Percentiles rank a stretch among this genome's conserved stretches.
Conservation (phyloP, 1,140 invertebrate genomes). For the Sweltsa coloradensis region DNA sequence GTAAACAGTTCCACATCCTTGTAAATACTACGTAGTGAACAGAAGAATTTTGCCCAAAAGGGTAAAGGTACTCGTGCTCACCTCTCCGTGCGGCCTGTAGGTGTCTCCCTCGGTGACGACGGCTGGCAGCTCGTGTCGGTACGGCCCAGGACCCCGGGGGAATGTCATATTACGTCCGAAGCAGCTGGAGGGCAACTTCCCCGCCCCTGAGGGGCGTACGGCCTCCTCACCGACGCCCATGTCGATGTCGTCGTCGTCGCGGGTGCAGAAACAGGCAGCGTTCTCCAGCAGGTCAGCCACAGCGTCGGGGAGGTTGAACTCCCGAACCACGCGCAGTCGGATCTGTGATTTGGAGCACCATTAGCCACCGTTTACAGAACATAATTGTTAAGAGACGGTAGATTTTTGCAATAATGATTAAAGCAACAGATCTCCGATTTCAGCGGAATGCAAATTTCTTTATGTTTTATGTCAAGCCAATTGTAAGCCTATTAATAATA, state of each 20-base stretch:
- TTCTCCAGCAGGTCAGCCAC: conserved; percentile 74
- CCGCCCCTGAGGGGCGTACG: conserved; percentile 17
- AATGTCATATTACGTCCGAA: conserved; percentile 42
- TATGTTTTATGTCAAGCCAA: too few species aligned
- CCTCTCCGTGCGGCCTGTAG: conserved; percentile 33
- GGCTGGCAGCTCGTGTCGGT: conserved; percentile 41
- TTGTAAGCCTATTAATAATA: too few species aligned
- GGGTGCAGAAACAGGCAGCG: conserved; percentile 32
- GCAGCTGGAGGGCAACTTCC: conserved; percentile 24
- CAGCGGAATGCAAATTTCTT: too few species aligned
- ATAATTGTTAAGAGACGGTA: too few species aligned
- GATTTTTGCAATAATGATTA: too few species aligned
- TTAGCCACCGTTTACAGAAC: too few species aligned
- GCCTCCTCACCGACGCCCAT: conserved; percentile 23
- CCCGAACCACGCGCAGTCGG: conserved; percentile 76
- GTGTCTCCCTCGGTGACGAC: conserved; percentile 48
- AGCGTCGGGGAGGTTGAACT: conserved; percentile 86
- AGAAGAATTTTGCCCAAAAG: too few species aligned
- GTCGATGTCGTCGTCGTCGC: conserved; percentile 31
- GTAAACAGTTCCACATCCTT: too few species aligned
- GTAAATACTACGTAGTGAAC: too few species aligned
- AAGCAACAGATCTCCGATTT: too few species aligned
- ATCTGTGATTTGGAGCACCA: too few species aligned
- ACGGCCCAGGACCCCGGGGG: conserved; percentile 34
- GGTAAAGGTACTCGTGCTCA: too few species aligned